Percentiles rank a stretch among this genome's conserved stretches.
Evolutionary conservation across 92 coral and sea anemone genomes (phyloP).

Genomic region (Parazoanthus darwini): DNA sequence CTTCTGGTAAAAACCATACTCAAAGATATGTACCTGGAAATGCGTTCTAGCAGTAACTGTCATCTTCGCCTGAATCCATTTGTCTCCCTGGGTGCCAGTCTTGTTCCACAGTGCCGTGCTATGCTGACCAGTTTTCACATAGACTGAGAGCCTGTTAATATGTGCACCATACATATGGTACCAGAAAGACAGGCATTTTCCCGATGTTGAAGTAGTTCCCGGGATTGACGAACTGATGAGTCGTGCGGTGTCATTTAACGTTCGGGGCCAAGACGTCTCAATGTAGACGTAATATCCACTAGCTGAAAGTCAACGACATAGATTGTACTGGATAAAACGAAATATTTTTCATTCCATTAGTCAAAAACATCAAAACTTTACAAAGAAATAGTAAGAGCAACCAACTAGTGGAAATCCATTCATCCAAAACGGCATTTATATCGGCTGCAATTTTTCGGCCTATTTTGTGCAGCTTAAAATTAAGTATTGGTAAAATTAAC

Average conservation of each 20-base stretch:
- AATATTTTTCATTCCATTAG: background rate
- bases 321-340: background rate
- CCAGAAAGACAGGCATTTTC: conserved; percentile 79
- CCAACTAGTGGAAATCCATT: background rate
- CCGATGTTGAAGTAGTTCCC: conserved; percentile 70
- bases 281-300: conserved; percentile 73
- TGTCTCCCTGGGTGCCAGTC: conserved; percentile 74
- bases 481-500: background rate
- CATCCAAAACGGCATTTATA: background rate
- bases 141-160: conserved; percentile 70
- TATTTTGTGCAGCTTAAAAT: background rate
- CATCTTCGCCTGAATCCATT: conserved; percentile 75
- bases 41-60: conserved; percentile 74
- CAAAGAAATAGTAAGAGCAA: background rate
- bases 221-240: conserved; percentile 72
- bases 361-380: background rate
- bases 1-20: no score
- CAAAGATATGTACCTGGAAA: conserved; percentile 64
- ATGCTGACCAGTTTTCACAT: conserved; percentile 68
- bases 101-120: conserved; percentile 69
- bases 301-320: conserved; percentile 24
- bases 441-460: background rate
- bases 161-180: conserved; percentile 88
- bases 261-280: conserved; percentile 78
- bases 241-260: conserved; percentile 72